These are phyloP conservation scores for Portunus trituberculatus DNA, from an alignment of 1,140 invertebrate genomes.

Conservation along the genomic window DNA sequence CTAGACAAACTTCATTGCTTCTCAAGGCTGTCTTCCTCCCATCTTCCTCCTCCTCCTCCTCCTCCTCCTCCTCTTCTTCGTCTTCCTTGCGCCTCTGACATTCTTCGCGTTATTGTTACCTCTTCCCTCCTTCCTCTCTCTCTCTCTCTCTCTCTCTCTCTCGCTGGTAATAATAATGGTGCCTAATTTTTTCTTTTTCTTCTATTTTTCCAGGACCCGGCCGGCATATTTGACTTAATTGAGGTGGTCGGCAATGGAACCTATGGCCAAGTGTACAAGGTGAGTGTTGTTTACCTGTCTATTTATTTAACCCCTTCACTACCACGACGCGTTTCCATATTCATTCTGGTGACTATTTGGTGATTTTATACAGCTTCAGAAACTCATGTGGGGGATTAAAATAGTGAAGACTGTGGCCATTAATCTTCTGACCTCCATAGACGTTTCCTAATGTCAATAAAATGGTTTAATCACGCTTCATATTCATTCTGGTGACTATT, in stretches of 20 bases:
- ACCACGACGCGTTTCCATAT: too few species aligned
- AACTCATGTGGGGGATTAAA: too few species aligned
- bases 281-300: conserved; percentile 81
- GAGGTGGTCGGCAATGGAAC: conserved; percentile 99
- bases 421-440: too few species aligned
- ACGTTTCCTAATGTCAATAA: too few species aligned
- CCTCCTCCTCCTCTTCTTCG: neutral
- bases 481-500: too few species aligned
- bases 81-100: neutral
- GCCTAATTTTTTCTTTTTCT: conserved; percentile 65
- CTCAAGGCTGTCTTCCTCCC: neutral
- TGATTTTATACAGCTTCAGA: too few species aligned
- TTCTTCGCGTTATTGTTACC: neutral
- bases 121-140: conserved; percentile 3
- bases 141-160: neutral
- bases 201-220: conserved; percentile 90
- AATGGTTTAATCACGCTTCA: too few species aligned
- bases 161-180: neutral
- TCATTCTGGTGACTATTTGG: too few species aligned
- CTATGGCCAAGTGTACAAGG: conserved; percentile 99
- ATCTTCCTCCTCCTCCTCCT: neutral
- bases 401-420: too few species aligned
- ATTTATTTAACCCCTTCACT: too few species aligned
- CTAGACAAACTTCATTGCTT: neutral
- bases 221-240: conserved; percentile 99